A percentile compares a stretch with the other conserved stretches of the same genome.
These are phyloP conservation scores for Epicampocera succincta DNA, from an alignment of 2,888 invertebrate species.

Conservation along the genomic window DNA sequence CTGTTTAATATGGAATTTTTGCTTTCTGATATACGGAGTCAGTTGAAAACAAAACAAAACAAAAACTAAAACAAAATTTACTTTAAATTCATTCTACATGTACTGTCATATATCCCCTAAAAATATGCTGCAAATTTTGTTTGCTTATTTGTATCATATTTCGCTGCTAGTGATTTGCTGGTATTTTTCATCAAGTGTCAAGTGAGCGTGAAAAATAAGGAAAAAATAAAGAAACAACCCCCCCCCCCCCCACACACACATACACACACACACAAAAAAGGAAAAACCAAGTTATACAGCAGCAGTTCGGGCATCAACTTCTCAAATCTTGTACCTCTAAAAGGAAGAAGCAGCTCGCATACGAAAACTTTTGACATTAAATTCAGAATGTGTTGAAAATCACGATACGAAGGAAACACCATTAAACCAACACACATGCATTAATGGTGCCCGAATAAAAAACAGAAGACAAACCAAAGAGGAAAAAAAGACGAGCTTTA, in stretches of 20 bases:
- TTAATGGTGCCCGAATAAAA: constrained; percentile 3
- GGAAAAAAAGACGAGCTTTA: constrained; percentile 71
- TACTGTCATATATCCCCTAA: constrained; percentile 38
- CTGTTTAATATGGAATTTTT: no score
- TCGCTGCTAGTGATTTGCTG: constrained; percentile 36
- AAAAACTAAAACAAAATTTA: constrained; percentile 46
- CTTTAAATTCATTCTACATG: constrained; percentile 46
- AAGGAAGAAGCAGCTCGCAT: constrained; percentile 13
- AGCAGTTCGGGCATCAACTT: constrained; percentile 3
- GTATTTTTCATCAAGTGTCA: constrained; percentile 67
- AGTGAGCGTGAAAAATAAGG: constrained; percentile 49
- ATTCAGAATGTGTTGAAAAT: constrained; percentile 47
- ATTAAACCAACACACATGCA: neutral
- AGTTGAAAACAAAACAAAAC: no score
- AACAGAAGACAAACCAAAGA: neutral
- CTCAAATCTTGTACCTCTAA: constrained; percentile 25
- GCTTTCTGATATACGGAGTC: no score
- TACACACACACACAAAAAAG: neutral
- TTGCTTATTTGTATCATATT: constrained; percentile 27
- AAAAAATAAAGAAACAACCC: constrained; percentile 2
- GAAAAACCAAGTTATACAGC: constrained; percentile 11
- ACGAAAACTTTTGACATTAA: constrained; percentile 65
- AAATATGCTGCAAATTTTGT: constrained; percentile 51
- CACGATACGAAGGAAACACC: neutral
- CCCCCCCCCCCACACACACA: no score